Evolutionary conservation across 2,888 invertebrate genomes (phyloP), one percentile per base, ranked within the genome.

Genomic region (Gerris lacustris): DNA sequence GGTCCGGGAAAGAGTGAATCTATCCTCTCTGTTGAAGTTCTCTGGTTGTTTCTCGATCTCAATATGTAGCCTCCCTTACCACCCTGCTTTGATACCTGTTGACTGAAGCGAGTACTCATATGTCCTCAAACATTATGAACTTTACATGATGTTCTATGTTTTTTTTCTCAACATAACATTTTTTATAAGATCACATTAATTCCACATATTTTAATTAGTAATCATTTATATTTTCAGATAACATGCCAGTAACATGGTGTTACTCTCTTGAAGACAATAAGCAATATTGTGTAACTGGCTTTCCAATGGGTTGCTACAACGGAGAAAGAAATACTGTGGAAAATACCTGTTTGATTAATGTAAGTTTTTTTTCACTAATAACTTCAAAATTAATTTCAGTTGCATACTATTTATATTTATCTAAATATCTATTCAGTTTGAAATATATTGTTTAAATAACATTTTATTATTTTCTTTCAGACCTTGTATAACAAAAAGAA

Each of bases 221-320:
- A 31, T 64, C 1, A 9, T 64, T 64, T 15, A 15, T 69, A 70
- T 72, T 84, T 76, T 74, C 83, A 80, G 99, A 99, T 82, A 99
- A 99, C 80, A 97, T 99, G 97, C 99, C 99, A 0, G 92, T 99
- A 1, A 97, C 98, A 0, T 97, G 94, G 91, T 99, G 99, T 81
- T 96, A 94, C 80, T 82, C 82, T 66, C 79, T 87, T 71, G 88
- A 90, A 73, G 87, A 88, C 75, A 84, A 84, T 17, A 86, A 87
- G 76, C 88, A 87, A 73, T 94, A 90, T 79, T 99, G 99, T 80
- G 92, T 91, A 74, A 94, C 93, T 64, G 97, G 98, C 9, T 99
- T 99, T 80, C 97, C 97, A 0, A 95, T 99, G 91, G 98, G 98
- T 6, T 99, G 98, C 79, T 91, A 77, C 71, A 75, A 75, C 11